Evolutionary conservation across 2,888 invertebrate species (phyloP).

Genomic region (Noctua janthina): DNA sequence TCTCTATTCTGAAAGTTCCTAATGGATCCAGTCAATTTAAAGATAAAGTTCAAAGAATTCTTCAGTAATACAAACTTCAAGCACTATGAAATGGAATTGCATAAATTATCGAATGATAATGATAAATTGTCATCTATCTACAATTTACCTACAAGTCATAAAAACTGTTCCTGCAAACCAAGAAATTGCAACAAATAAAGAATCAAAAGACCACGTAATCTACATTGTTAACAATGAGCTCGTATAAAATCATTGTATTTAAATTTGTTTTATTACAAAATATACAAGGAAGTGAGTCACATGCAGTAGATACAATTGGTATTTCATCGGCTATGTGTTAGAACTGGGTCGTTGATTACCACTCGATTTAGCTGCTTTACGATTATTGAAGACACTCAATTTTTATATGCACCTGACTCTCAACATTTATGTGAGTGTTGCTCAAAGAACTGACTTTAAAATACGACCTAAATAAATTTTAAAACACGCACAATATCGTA

Average conservation of each 20-base stretch:
- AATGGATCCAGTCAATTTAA: not conserved
- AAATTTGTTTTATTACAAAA: slow-evolving; percentile 44
- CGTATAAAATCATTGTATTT: slow-evolving; percentile 50
- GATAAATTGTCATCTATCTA: not conserved
- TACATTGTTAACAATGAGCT: slow-evolving; percentile 48
- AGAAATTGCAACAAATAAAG: slow-evolving; percentile 10
- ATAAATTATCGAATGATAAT: not conserved
- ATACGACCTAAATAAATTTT: slow-evolving; percentile 40
- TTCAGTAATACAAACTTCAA: not conserved
- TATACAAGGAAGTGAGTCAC: slow-evolving; percentile 50
- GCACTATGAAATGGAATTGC: not conserved
- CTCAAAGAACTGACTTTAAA: slow-evolving; percentile 25
- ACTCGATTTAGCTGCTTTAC: slow-evolving; percentile 44
- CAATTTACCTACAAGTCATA: not conserved
- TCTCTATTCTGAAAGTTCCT: not conserved
- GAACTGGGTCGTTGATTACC: slow-evolving; percentile 53
- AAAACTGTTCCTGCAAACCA: not conserved
- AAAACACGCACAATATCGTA: slow-evolving; percentile 33
- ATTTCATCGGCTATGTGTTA: slow-evolving; percentile 31
- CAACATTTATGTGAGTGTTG: slow-evolving; percentile 39
- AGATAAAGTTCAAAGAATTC: not conserved
- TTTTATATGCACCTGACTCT: slow-evolving; percentile 45
- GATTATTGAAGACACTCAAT: slow-evolving; percentile 45
- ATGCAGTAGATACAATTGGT: slow-evolving; percentile 1
- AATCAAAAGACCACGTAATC: slow-evolving; percentile 25